Evolutionary conservation across 2,888 invertebrate species (phyloP).

Genomic region (Tipula vernalis): DNA sequence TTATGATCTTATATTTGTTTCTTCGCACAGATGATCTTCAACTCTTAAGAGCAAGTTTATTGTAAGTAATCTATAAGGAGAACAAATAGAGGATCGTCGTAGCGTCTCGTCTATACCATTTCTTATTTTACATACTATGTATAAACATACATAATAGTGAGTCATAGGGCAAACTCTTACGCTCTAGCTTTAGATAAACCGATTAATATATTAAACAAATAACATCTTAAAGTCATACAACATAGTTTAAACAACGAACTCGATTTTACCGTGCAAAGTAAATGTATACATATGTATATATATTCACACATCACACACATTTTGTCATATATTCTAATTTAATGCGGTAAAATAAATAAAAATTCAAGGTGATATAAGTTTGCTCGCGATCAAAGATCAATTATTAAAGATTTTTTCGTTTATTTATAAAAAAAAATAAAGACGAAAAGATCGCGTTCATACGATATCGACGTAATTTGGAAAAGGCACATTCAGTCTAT

Average conservation of each 20-base stretch:
- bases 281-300: background rate
- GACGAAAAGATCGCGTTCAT: background rate
- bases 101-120: background rate
- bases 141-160: no score
- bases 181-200: background rate
- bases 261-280: background rate
- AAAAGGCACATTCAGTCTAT: background rate
- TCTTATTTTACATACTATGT: background rate
- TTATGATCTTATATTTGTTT: background rate
- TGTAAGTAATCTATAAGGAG: background rate
- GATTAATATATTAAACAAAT: background rate
- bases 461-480: background rate
- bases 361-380: background rate
- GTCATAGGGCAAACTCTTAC: no score
- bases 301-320: background rate
- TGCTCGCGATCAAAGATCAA: background rate
- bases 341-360: background rate
- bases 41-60: background rate
- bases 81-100: background rate
- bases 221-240: background rate
- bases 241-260: background rate
- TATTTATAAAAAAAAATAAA: background rate
- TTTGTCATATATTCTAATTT: background rate
- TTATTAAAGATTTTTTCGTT: background rate
- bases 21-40: background rate